Conservation (phyloP, 2,113 vertebrate genomes). For the Osmerus eperlanus region DNA sequence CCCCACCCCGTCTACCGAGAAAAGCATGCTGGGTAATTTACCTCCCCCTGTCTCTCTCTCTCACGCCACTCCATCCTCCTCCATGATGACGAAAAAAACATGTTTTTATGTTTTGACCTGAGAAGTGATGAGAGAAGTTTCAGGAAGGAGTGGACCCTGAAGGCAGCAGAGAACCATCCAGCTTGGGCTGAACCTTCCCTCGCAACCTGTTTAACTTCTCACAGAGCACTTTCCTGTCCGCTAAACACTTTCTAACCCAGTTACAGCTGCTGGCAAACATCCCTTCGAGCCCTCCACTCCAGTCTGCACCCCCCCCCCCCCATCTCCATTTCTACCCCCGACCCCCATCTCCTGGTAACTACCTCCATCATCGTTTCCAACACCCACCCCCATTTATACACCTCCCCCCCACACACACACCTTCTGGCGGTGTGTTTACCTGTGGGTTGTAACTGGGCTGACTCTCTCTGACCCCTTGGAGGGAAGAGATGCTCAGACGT, state of each 20-base stretch:
- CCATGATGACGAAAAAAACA: constrained; percentile 28
- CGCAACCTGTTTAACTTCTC: constrained; percentile 60
- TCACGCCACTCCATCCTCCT: too few species aligned
- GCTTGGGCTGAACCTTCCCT: neutral
- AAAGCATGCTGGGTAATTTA: too few species aligned
- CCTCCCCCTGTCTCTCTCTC: too few species aligned
- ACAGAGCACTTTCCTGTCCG: constrained; percentile 61
- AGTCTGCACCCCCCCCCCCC: neutral
- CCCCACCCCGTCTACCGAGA: too few species aligned
- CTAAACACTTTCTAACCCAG: constrained; percentile 67
- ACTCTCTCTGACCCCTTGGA: too few species aligned
- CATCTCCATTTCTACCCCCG: constrained; percentile 52
- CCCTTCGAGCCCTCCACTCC: neutral
- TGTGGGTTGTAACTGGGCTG: too few species aligned
- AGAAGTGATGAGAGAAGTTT: constrained; percentile 34
- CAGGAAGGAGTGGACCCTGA: constrained; percentile 14
- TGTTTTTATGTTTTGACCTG: constrained; percentile 45
- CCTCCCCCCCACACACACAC: too few species aligned
- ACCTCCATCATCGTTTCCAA: too few species aligned
- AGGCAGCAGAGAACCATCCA: constrained; percentile 13
- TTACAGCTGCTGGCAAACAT: constrained; percentile 66
- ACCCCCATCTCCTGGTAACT: neutral
- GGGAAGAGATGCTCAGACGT: too few species aligned
- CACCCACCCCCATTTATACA: too few species aligned
- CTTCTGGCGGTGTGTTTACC: too few species aligned